Conservation (phyloP, 2,113 vertebrate species). For the Phoxinus phoxinus region DNA sequence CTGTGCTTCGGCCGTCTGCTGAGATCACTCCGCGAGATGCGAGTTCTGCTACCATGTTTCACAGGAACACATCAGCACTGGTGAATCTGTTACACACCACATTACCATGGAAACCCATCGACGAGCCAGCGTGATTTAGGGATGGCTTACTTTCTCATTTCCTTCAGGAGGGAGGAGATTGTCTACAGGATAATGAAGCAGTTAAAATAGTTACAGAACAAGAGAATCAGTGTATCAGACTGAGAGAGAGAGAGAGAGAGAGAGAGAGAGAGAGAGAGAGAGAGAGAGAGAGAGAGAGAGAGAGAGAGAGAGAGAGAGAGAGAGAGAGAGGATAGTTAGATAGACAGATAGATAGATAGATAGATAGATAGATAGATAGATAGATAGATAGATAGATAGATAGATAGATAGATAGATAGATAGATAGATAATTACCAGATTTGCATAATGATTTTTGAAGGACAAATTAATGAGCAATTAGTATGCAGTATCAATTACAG, state of each 20-base stretch:
- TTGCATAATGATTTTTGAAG: slow-evolving; percentile 7
- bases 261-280: no score
- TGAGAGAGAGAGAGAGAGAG: no score
- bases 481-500: background rate
- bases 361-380: background rate
- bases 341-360: no score
- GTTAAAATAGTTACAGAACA: slow-evolving; percentile 4
- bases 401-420: background rate
- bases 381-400: background rate
- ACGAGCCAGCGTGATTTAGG: background rate
- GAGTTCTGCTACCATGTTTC: background rate
- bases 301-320: no score
- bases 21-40: slow-evolving; percentile 15
- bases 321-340: no score
- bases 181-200: slow-evolving; percentile 28
- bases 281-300: no score
- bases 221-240: background rate
- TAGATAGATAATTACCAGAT: background rate
- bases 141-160: slow-evolving; percentile 18
- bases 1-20: slow-evolving; percentile 13
- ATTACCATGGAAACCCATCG: slow-evolving; percentile 47
- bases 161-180: slow-evolving; percentile 6
- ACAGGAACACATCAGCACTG: background rate
- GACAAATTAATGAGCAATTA: slow-evolving; percentile 25
- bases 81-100: slow-evolving; percentile 8